Evolutionary conservation across 2,797 vertebrate genomes (phyloP), one percentile per base, ranked within the genome.

Genomic region (Dryobates pubescens): DNA sequence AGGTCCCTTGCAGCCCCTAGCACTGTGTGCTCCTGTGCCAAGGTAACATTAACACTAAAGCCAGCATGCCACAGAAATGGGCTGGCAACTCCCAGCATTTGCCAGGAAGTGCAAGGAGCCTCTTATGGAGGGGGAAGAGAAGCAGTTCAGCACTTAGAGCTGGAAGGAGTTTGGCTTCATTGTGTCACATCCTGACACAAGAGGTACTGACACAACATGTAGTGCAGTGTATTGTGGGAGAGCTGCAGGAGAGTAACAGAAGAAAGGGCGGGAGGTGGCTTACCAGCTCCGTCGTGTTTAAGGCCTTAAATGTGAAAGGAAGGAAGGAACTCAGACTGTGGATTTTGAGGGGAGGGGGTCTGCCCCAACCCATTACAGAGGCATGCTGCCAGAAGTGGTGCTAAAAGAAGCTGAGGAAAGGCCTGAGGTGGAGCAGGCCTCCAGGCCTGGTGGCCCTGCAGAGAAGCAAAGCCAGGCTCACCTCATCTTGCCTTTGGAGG

Each of bases 401-500:
- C 30, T 59, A 74, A 29, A 89, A 84, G 65, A 51, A 75, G 36
- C 5, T 69, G 75, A 71, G 63, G 77, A 4, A 6, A 45, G 15
- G 12, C 43, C 82, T 82, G 90, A 91, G 81, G 82, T 17, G 51
- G n/a, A 95, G 78, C 10, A 61, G 16, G 68, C 22, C 74, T 63
- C 36, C 17, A 75, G 49, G 22, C 53, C 10, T 30, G 17, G 32
- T 70, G 32, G 68, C 3, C 3, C 49, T 38, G 70, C 70, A 18
- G 20, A 85, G 77, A 92, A 81, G 82, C 34, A 83, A 54, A 94
- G 61, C n/a, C 71, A 24, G 10, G 9, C 97, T 97, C 88, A 99
- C 99, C 99, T 99, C 98, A 99, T 99, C 98, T 99, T 99, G 45
- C 99, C 99, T 97, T 99, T 99, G 79, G 99, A 99, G 69, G 99